Evolutionary conservation across 2,113 vertebrate species (phyloP).

Genomic region (Osmerus mordax): DNA sequence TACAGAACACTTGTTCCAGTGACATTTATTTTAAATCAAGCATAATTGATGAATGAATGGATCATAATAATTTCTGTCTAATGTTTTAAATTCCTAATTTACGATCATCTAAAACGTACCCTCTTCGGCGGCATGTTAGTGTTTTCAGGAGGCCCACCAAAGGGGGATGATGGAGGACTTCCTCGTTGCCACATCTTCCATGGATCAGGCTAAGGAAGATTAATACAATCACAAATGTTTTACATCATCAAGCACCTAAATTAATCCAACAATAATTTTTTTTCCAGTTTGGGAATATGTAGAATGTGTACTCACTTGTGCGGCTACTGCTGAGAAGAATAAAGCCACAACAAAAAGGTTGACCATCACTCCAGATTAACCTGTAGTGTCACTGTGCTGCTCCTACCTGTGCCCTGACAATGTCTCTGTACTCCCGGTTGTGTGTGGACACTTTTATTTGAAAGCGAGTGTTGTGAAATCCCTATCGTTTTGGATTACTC

Average conservation of each 20-base stretch:
- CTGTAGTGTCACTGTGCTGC: not conserved
- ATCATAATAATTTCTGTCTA: no score
- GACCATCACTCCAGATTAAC: slow-evolving; percentile 31
- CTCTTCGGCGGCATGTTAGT: not conserved
- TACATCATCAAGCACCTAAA: no score
- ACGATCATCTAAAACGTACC: not conserved
- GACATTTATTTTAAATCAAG: no score
- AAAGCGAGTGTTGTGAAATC: no score
- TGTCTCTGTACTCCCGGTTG: not conserved
- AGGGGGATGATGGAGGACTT: not conserved
- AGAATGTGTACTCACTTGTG: slow-evolving; percentile 28
- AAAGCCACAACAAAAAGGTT: slow-evolving; percentile 25
- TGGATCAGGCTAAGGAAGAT: slow-evolving; percentile 10
- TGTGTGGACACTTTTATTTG: no score
- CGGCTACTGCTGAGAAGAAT: slow-evolving; percentile 30
- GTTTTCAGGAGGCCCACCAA: not conserved
- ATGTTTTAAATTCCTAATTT: not conserved
- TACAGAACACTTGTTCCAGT: not conserved
- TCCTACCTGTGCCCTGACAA: slow-evolving; percentile 1
- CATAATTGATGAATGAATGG: no score
- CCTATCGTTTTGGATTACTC: no score
- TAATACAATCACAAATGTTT: not conserved
- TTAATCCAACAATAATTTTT: no score
- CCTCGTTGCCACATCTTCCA: not conserved
- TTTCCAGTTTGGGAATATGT: no score